phyloP scores from a whole-genome alignment of 2,113 vertebrate species.

The Hippotragus niger region DNA sequence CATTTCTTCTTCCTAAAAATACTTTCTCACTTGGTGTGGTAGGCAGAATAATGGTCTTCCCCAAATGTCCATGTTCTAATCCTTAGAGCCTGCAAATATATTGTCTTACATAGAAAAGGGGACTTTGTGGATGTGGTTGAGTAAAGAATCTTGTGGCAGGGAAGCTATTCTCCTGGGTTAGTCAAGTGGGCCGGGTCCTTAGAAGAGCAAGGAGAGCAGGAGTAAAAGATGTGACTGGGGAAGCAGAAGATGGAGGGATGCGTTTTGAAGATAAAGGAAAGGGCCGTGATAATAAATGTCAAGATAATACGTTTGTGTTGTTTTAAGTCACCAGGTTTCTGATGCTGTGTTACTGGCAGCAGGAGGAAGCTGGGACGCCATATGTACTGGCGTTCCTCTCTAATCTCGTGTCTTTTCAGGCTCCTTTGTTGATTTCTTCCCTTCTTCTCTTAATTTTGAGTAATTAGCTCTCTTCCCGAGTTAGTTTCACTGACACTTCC shows the following conservation, averaged over 20 bases:
- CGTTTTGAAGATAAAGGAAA: background rate
- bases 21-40: background rate
- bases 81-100: background rate
- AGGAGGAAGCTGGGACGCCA: too few species aligned
- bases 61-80: background rate
- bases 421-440: background rate
- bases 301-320: background rate
- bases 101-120: background rate
- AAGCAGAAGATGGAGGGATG: background rate
- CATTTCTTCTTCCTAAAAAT: constrained; percentile 19
- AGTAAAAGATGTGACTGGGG: background rate
- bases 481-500: background rate
- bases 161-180: background rate
- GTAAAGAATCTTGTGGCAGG: background rate
- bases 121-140: background rate
- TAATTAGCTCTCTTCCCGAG: background rate
- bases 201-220: background rate
- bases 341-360: background rate
- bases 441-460: background rate
- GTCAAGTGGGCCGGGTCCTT: background rate
- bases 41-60: background rate
- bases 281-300: background rate
- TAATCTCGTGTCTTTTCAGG: background rate
- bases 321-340: background rate
- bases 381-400: background rate